These are phyloP conservation scores for Tenebrosternarchus preto DNA, from an alignment of 2,113 vertebrate species.

Conservation along the genomic window DNA sequence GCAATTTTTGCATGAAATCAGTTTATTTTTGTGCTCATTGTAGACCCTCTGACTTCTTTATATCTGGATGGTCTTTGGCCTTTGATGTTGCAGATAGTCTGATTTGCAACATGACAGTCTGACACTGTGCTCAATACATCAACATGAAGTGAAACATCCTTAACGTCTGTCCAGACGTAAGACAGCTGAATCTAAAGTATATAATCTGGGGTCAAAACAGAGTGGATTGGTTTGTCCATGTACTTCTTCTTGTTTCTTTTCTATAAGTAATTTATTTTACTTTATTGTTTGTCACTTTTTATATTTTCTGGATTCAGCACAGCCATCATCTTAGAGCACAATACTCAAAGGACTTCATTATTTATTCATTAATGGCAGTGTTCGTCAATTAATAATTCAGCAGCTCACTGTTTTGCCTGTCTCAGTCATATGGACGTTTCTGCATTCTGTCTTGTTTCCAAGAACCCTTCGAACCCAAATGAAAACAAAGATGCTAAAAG, in stretches of 20 bases:
- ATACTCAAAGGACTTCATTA: constrained; percentile 40
- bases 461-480: constrained; percentile 1
- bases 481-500: constrained; percentile 2
- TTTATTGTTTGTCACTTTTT: constrained; percentile 22
- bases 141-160: no score
- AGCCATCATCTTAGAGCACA: constrained; percentile 10
- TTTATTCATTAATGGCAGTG: constrained; percentile 41
- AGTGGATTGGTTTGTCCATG: no score
- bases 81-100: no score
- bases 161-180: no score
- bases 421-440: constrained; percentile 15
- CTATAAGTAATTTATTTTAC: neutral
- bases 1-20: no score
- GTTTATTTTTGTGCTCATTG: no score
- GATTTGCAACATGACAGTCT: no score
- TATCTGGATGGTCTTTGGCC: no score
- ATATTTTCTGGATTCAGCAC: constrained; percentile 10
- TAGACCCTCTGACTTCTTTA: no score
- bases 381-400: constrained; percentile 46
- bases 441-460: neutral
- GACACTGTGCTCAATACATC: no score
- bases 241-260: neutral
- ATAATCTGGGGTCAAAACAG: no score
- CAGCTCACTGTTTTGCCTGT: constrained; percentile 26
- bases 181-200: no score